These are phyloP conservation scores for Bujurquina vittata DNA, from an alignment of 2,113 vertebrate species.

Conservation along the genomic window DNA sequence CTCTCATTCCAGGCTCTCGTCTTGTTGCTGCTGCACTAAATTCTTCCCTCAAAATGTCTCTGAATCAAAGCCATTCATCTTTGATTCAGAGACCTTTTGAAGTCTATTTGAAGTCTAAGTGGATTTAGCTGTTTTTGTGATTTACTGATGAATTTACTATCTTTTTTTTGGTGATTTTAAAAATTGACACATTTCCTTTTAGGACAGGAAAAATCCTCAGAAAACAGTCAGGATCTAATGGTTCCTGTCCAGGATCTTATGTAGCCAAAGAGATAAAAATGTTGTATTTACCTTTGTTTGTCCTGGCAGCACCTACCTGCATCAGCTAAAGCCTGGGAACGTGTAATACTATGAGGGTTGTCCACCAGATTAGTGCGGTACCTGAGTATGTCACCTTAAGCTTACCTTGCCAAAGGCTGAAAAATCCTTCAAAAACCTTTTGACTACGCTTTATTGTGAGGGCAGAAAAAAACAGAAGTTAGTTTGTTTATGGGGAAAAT, in stretches of 20 bases:
- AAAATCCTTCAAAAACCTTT: constrained; percentile 21
- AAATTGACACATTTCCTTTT: background rate
- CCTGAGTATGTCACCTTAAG: constrained; percentile 46
- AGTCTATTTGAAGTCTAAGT: background rate
- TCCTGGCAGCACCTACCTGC: background rate
- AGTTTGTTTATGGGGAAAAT: constrained; percentile 19
- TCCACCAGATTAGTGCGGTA: constrained; percentile 37
- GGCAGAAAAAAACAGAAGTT: background rate
- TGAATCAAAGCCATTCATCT: constrained; percentile 50
- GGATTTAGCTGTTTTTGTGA: background rate
- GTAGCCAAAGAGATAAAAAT: background rate
- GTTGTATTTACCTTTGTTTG: constrained; percentile 8
- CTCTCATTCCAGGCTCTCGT: constrained; percentile 55
- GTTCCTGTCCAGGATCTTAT: background rate
- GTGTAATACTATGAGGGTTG: constrained; percentile 42
- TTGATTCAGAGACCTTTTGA: background rate
- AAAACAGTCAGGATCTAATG: background rate
- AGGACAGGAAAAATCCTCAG: background rate
- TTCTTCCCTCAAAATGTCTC: constrained; percentile 13
- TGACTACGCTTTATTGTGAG: background rate
- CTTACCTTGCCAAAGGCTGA: background rate
- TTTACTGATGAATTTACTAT: background rate
- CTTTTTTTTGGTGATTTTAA: background rate
- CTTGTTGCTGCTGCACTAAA: constrained; percentile 30
- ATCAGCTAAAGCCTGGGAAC: constrained; percentile 30